These are phyloP conservation scores for Microtus richardsoni DNA, from an alignment of 2,113 vertebrate genomes.

Conservation along the genomic window DNA sequence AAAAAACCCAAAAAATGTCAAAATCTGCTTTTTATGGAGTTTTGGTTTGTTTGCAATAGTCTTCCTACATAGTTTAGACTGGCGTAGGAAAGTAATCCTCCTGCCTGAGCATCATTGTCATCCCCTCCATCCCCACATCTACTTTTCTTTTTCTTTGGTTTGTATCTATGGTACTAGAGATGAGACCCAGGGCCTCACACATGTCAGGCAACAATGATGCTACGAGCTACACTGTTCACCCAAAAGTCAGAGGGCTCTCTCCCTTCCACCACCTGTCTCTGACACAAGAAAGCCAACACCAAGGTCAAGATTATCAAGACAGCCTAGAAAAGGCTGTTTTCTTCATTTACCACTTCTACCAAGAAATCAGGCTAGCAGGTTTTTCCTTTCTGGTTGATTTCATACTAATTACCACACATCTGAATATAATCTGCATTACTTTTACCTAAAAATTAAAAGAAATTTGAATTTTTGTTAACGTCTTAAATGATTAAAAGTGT, in stretches of 20 bases:
- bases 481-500: slow-evolving; percentile 64
- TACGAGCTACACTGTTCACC: too few relatives aligned
- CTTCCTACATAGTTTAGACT: not conserved
- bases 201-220: not conserved
- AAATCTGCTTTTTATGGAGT: not conserved
- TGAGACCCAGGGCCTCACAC: not conserved
- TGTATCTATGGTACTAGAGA: not conserved
- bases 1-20: not conserved
- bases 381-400: slow-evolving; percentile 12
- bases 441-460: slow-evolving; percentile 51
- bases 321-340: slow-evolving; percentile 3
- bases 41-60: not conserved
- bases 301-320: slow-evolving; percentile 57
- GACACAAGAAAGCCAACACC: slow-evolving; percentile 41
- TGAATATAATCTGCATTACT: slow-evolving; percentile 44
- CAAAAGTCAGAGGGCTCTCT: slow-evolving; percentile 5
- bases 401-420: slow-evolving; percentile 58
- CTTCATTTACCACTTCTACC: not conserved
- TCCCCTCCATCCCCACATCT: not conserved
- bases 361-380: not conserved
- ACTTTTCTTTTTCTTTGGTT: not conserved
- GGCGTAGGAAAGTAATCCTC: not conserved
- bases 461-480: slow-evolving; percentile 60
- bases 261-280: slow-evolving; percentile 15
- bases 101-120: not conserved